Evolutionary conservation across 2,113 vertebrate genomes (phyloP).

Genomic region (Epinephelus fuscoguttatus): DNA sequence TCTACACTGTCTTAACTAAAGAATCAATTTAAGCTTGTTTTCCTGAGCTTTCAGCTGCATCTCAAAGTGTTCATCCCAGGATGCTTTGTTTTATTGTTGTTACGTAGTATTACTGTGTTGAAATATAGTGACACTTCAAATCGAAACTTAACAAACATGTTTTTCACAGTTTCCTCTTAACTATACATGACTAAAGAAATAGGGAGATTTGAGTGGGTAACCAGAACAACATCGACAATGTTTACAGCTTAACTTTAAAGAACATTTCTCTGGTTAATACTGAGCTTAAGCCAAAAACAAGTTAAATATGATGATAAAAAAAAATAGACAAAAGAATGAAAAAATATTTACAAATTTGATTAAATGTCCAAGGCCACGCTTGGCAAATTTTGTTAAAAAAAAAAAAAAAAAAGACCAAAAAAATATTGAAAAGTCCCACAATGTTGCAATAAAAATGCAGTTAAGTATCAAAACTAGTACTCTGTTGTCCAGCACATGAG

Average conservation of each 20-base stretch:
- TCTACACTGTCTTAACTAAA: not conserved
- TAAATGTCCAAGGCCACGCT: not conserved
- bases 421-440: not conserved
- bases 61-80: not conserved
- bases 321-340: not conserved
- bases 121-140: slow-evolving; percentile 2
- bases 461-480: not conserved
- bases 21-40: not conserved
- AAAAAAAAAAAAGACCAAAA: too few species aligned
- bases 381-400: not conserved
- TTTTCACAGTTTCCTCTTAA: slow-evolving; percentile 1
- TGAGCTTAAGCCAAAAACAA: not conserved
- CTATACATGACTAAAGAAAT: not conserved
- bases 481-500: not conserved
- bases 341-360: not conserved
- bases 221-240: not conserved
- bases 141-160: not conserved
- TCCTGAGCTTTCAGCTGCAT: not conserved
- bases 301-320: not conserved
- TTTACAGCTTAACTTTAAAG: slow-evolving; percentile 6
- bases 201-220: not conserved
- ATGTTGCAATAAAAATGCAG: not conserved
- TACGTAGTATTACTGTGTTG: not conserved
- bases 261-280: not conserved
- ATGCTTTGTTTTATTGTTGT: not conserved